Evolutionary conservation across 2,113 vertebrate genomes (phyloP).

Genomic region (Empidonax alnorum): DNA sequence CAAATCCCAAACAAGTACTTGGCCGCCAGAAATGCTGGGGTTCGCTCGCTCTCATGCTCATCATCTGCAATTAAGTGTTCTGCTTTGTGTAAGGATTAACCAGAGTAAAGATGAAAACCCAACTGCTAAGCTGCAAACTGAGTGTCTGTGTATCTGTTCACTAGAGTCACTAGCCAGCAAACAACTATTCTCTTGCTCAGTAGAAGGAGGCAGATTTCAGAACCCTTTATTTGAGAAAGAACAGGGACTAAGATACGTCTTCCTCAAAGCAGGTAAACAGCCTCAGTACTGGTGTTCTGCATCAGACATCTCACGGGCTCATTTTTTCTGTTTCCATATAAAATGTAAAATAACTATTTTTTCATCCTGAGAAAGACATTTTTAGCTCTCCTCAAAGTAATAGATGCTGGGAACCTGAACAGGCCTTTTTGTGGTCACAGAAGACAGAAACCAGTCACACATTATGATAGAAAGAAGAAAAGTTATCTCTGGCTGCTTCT

Average conservation of each 20-base stretch:
- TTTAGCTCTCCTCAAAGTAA: not conserved
- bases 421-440: not conserved
- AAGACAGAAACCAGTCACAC: not conserved
- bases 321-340: not conserved
- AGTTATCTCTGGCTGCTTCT: not conserved
- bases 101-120: not conserved
- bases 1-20: not conserved
- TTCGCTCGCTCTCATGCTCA: not conserved
- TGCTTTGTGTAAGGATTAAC: slow-evolving; percentile 20
- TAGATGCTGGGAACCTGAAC: not conserved
- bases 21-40: not conserved
- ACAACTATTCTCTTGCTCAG: not conserved
- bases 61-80: not conserved
- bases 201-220: not conserved
- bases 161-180: not conserved
- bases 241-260: not conserved
- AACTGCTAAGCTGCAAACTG: not conserved
- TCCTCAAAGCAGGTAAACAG: not conserved
- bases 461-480: not conserved
- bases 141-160: not conserved
- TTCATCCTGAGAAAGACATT: not conserved
- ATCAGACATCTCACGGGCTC: not conserved
- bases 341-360: not conserved
- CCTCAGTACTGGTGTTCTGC: not conserved
- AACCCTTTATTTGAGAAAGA: not conserved